Conservation (phyloP, 2,888 invertebrate genomes). For the Ctenicera cuprea region DNA sequence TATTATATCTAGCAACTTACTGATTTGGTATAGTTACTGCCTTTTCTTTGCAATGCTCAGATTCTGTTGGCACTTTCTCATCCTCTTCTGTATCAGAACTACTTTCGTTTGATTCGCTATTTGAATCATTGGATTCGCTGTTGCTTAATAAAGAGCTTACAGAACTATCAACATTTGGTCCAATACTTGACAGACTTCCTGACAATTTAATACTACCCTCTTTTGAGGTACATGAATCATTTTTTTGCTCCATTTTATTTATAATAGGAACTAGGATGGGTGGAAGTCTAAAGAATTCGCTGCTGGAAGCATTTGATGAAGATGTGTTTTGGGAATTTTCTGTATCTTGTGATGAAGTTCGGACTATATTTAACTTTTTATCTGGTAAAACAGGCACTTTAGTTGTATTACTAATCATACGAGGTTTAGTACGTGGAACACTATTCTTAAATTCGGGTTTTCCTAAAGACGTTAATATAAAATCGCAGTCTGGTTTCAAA, state of each 20-base stretch:
- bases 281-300: slow-evolving; percentile 79
- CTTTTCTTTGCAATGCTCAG: neutral
- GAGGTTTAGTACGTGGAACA: slow-evolving; percentile 37
- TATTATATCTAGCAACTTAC: neutral
- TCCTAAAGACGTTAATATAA: slow-evolving; percentile 69
- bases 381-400: slow-evolving; percentile 73
- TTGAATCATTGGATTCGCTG: slow-evolving; percentile 50
- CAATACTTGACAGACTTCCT: slow-evolving; percentile 82
- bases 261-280: slow-evolving; percentile 84
- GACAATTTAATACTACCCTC: slow-evolving; percentile 66
- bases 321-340: slow-evolving; percentile 78
- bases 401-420: slow-evolving; percentile 39
- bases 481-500: slow-evolving; percentile 70
- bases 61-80: slow-evolving; percentile 28
- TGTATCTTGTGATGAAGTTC: slow-evolving; percentile 68
- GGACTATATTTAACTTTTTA: slow-evolving; percentile 73
- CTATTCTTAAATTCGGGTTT: slow-evolving; percentile 59
- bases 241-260: slow-evolving; percentile 75
- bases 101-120: slow-evolving; percentile 50
- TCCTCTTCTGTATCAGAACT: slow-evolving; percentile 64
- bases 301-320: slow-evolving; percentile 71
- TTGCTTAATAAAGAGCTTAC: slow-evolving; percentile 69
- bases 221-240: slow-evolving; percentile 53
- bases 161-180: slow-evolving; percentile 81
- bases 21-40: slow-evolving; percentile 1